Evolutionary conservation across 2,888 invertebrate species (phyloP).

Genomic region (Caenorhabditis sp.): DNA sequence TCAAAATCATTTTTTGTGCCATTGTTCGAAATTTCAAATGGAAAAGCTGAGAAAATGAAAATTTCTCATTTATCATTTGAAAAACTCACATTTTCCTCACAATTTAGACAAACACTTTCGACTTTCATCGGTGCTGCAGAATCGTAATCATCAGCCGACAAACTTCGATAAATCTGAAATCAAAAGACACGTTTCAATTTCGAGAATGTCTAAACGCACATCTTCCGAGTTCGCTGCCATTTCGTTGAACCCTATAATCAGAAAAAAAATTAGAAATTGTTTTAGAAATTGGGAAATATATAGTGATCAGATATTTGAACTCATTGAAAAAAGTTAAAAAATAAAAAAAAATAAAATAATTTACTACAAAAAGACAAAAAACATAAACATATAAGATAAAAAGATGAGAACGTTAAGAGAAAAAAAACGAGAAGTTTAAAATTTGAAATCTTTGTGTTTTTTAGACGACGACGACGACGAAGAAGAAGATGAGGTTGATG

Average conservation of each 20-base stretch:
- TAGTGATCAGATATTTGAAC: not conserved
- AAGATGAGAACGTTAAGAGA: not conserved
- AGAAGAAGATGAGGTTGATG: constrained; percentile 17
- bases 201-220: constrained; percentile 17
- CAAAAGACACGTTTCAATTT: not conserved
- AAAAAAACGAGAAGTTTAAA: constrained; percentile 44
- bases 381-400: not conserved
- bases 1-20: too few species aligned
- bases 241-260: constrained; percentile 1
- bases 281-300: not conserved
- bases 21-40: too few species aligned
- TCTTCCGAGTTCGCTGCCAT: constrained; percentile 54
- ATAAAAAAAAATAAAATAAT: not conserved
- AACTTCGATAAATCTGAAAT: constrained; percentile 39
- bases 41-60: too few species aligned
- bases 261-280: not conserved
- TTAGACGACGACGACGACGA: constrained; percentile 49
- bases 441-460: constrained; percentile 71
- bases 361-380: not conserved
- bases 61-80: too few species aligned
- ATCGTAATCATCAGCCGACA: constrained; percentile 53
- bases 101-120: constrained; percentile 67
- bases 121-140: constrained; percentile 60
- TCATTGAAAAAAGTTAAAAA: not conserved
- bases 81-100: constrained; percentile 64